These are phyloP conservation scores for Rhinolophus sinicus DNA, from an alignment of 2,113 vertebrate species.

Conservation along the genomic window DNA sequence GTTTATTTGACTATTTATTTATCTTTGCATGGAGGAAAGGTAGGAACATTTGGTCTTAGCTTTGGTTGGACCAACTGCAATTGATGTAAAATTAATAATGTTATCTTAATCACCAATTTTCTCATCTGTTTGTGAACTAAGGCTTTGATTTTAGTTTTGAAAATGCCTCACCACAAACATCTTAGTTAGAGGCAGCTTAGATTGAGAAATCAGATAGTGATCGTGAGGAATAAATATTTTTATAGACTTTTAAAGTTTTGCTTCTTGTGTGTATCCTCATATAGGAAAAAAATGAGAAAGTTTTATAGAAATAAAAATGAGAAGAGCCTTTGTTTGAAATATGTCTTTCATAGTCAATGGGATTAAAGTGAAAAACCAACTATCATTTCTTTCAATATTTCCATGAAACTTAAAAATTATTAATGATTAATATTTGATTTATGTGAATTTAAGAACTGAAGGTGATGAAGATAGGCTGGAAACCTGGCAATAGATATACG, in stretches of 20 bases:
- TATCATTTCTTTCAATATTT: not conserved
- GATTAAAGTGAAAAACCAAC: not conserved
- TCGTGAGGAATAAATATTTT: not conserved
- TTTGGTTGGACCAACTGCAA: not conserved
- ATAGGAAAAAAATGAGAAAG: not conserved
- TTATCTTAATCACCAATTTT: not conserved
- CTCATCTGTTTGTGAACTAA: not conserved
- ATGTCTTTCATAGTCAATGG: not conserved
- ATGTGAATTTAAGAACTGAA: not conserved
- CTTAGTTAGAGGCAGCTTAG: not conserved
- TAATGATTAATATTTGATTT: conserved; percentile 6
- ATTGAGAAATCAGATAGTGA: not conserved
- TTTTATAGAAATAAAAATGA: not conserved
- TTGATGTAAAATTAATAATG: not conserved
- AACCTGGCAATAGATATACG: not conserved
- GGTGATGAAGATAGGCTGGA: not conserved
- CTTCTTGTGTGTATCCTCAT: not conserved
- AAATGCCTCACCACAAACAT: not conserved
- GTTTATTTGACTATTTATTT: not conserved
- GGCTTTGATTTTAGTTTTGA: conserved; percentile 18
- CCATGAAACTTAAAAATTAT: not conserved
- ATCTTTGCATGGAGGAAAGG: not conserved
- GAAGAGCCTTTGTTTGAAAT: not conserved
- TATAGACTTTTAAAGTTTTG: not conserved
- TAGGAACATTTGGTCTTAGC: not conserved